Evolutionary conservation across 2,797 vertebrate species (phyloP), one percentile per base, ranked within the genome.

Genomic region (Mionectes olivaceus): DNA sequence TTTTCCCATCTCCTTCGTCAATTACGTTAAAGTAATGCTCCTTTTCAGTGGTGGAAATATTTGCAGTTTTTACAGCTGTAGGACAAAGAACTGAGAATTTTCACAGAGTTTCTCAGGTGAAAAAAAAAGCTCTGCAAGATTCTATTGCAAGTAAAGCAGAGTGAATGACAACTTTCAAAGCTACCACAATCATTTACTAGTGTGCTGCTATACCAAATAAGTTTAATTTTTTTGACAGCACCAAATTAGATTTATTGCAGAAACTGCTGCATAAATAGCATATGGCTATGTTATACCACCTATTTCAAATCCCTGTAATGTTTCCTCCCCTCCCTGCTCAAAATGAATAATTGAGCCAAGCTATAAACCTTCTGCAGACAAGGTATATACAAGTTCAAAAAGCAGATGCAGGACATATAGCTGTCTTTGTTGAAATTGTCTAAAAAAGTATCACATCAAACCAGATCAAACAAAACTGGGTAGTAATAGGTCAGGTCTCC

Each of bases 221-320:
- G 97, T 97, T 93, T 98, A 97, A 97, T 98, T 98, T 98, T 98
- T 98, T 92, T 97, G 97, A 98, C 98, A 98, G 97, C 95, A 97
- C 95, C 95, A 98, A 97, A 98, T 98, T 97, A 98, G 97, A 98
- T 98, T 97, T 98, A 98, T 97, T 98, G 97, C 97, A 98, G 97
- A 98, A 98, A 98, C 97, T 97, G 97, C 97, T 97, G 97, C 97
- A 98, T 97, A 98, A 98, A 98, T 98, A 98, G 98, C 98, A 98
- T 98, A 98, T 98, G 98, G 97, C 95, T 96, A 50, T 97, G 97
- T 97, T 98, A 98, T 96, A 98, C 95, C 96, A 98, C 98, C 97
- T 98, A 98, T 98, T 98, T 98, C 97, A 97, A 97, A 97, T 96
- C 96, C 94, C 95, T 81, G 89, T 90, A 97, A 98, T 89, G 97